Evolutionary conservation across 2,888 invertebrate species (phyloP).

Genomic region (Trisateles emortualis): DNA sequence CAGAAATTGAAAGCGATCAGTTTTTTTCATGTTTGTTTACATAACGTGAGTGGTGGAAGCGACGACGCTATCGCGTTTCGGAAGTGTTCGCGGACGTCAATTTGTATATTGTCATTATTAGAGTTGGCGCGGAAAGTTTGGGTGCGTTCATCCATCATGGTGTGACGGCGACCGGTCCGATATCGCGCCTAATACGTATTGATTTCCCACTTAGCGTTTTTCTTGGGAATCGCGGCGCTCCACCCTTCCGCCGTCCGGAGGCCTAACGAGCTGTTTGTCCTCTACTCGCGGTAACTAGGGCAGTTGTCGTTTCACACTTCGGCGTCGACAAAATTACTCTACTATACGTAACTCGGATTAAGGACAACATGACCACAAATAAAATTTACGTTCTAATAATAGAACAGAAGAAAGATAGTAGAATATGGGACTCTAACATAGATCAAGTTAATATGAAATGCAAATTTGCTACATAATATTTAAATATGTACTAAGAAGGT

Average conservation of each 20-base stretch:
- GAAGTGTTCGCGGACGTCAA: slow-evolving; percentile 82
- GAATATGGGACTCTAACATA: too few relatives aligned
- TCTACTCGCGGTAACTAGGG: slow-evolving; percentile 74
- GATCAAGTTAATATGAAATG: too few relatives aligned
- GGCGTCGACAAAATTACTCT: slow-evolving; percentile 32
- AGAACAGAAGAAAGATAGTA: too few relatives aligned
- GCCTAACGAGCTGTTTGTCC: slow-evolving; percentile 86
- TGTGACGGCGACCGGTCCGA: slow-evolving; percentile 83
- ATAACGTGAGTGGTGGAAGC: slow-evolving; percentile 80
- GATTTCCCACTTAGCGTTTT: slow-evolving; percentile 87
- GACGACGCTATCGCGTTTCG: slow-evolving; percentile 80
- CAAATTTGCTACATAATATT: too few relatives aligned
- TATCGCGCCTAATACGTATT: slow-evolving; percentile 87
- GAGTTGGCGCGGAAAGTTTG: slow-evolving; percentile 81
- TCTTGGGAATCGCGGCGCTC: slow-evolving; percentile 83
- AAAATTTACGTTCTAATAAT: slow-evolving; percentile 14
- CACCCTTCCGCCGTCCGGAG: slow-evolving; percentile 82
- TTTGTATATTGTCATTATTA: slow-evolving; percentile 87
- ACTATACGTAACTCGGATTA: slow-evolving; percentile 24
- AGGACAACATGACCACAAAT: slow-evolving; percentile 26
- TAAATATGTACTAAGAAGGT: too few relatives aligned
- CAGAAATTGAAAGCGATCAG: slow-evolving; percentile 81
- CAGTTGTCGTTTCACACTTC: slow-evolving; percentile 58
- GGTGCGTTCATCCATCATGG: slow-evolving; percentile 85
- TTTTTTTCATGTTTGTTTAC: slow-evolving; percentile 82